Conservation (phyloP, 2,113 vertebrate genomes). For the Prietella phreatophila region DNA sequence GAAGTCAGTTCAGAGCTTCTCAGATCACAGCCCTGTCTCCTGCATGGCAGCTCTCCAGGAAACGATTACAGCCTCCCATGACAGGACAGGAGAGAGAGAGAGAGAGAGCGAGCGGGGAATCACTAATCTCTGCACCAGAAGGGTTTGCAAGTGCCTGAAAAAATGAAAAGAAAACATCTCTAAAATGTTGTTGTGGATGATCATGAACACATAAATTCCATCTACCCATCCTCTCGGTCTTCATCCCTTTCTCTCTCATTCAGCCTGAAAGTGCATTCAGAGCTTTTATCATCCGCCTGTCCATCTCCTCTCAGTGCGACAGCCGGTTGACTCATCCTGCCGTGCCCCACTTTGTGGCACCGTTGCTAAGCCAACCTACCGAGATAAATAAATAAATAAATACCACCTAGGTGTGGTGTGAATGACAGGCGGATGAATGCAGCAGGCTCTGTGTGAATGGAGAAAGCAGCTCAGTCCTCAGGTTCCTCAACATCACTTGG, state of each 20-base stretch:
- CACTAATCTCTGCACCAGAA: conserved; percentile 14
- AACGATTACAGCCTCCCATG: conserved; percentile 41
- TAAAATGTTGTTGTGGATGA: neutral
- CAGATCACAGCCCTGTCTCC: conserved; percentile 43
- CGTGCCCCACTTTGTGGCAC: conserved; percentile 40
- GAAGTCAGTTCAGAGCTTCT: conserved; percentile 63
- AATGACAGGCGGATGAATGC: conserved; percentile 34
- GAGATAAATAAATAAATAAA: conserved; percentile 45
- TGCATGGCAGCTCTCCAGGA: conserved; percentile 52
- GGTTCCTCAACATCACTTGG: neutral
- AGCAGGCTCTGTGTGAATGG: conserved; percentile 29
- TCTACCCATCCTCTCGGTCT: neutral
- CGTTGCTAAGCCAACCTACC: conserved; percentile 55
- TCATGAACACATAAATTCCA: neutral
- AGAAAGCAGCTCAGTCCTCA: neutral
- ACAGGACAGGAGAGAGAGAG: conserved; percentile 21
- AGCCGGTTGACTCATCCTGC: conserved; percentile 52
- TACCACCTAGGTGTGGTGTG: conserved; percentile 17
- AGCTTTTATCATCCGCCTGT: conserved; percentile 31
- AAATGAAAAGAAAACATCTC: neutral
- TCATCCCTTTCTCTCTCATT: conserved; percentile 5
- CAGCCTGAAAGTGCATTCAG: conserved; percentile 26
- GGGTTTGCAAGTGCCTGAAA: neutral
- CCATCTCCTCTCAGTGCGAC: conserved; percentile 32
- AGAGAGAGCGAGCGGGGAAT: neutral